Conservation (phyloP, 1,140 invertebrate species). For the Druon quercuslanigerum region DNA sequence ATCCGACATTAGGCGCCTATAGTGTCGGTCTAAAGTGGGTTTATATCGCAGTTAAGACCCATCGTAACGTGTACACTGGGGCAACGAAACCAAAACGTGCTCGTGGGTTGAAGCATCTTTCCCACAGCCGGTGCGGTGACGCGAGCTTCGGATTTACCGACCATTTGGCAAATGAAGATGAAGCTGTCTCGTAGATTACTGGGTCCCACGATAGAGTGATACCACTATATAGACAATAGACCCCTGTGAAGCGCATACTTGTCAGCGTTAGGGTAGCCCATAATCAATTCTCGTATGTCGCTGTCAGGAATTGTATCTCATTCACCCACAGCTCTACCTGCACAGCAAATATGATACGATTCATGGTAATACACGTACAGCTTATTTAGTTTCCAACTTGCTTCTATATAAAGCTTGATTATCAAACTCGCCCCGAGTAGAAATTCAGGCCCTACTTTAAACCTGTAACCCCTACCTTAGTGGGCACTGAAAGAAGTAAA, state of each 20-base stretch:
- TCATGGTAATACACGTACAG: neutral
- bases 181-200: constrained; percentile 54
- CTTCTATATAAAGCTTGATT: too few species aligned
- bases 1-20: neutral
- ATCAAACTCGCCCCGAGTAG: too few species aligned
- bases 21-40: constrained; percentile 44
- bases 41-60: constrained; percentile 62
- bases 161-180: constrained; percentile 31
- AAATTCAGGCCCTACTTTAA: too few species aligned
- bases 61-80: constrained; percentile 41
- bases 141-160: constrained; percentile 52
- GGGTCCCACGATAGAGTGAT: neutral
- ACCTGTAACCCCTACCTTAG: too few species aligned
- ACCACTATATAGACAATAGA: neutral
- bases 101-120: constrained; percentile 46
- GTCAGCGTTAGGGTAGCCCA: constrained; percentile 19
- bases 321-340: constrained; percentile 7
- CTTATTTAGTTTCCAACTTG: neutral
- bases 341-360: neutral
- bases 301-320: constrained; percentile 20
- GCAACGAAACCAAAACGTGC: constrained; percentile 1
- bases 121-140: constrained; percentile 41
- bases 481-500: too few species aligned
- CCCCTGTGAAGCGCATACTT: constrained; percentile 7
- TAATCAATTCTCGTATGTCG: constrained; percentile 23